phyloP scores from a whole-genome alignment of 2,888 invertebrate species.

The Odontomyia ornata region DNA sequence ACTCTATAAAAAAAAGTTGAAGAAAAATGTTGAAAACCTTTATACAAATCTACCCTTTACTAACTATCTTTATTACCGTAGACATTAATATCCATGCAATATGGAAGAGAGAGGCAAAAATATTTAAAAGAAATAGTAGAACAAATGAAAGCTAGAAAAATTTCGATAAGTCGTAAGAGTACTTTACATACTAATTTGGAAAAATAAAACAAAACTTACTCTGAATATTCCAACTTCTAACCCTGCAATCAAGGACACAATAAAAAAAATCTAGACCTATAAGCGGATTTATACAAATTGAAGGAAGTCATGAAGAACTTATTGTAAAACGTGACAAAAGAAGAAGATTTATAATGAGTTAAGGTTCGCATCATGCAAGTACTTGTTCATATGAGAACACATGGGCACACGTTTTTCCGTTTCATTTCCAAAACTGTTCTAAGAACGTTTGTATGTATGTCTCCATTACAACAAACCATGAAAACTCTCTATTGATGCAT shows the following conservation, averaged over 20 bases:
- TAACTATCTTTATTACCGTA: neutral
- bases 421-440: neutral
- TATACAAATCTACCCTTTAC: neutral
- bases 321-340: neutral
- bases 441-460: neutral
- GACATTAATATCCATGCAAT: neutral
- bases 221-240: constrained; percentile 51
- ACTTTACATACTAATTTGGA: neutral
- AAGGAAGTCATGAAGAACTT: neutral
- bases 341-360: neutral
- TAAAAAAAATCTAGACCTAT: constrained; percentile 5
- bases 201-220: constrained; percentile 3
- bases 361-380: neutral
- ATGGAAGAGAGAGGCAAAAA: too few species aligned
- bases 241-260: constrained; percentile 48
- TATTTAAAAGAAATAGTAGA: neutral
- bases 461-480: neutral
- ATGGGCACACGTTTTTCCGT: neutral
- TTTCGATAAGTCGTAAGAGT: neutral
- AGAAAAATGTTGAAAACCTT: neutral
- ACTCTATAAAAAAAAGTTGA: neutral
- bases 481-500: neutral
- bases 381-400: neutral
- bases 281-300: neutral
- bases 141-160: neutral